Evolutionary conservation across 2,888 invertebrate species (phyloP).

Genomic region (Pogonocherus hispidulus): DNA sequence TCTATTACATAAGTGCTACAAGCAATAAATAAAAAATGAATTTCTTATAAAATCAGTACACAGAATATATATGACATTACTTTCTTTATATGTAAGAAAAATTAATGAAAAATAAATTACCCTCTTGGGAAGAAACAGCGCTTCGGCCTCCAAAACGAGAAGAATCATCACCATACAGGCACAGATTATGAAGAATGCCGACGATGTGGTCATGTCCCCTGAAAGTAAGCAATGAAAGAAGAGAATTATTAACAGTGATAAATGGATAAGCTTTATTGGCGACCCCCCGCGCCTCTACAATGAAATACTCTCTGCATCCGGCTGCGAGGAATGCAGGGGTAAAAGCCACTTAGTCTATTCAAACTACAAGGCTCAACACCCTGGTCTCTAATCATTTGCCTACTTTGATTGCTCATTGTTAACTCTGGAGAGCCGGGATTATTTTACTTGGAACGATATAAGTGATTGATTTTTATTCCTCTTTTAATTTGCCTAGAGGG

Average conservation of each 20-base stretch:
- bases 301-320: constrained; percentile 65
- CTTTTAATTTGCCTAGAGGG: neutral
- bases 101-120: constrained; percentile 56
- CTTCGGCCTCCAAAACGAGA: constrained; percentile 51
- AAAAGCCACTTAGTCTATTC: constrained; percentile 56
- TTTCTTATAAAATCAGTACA: too few relatives aligned
- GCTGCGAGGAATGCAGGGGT: constrained; percentile 62
- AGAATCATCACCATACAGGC: constrained; percentile 47
- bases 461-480: neutral
- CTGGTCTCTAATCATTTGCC: constrained; percentile 45
- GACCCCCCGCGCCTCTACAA: constrained; percentile 61
- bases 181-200: constrained; percentile 51
- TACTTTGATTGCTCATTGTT: constrained; percentile 45
- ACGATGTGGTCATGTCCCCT: constrained; percentile 56
- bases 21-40: too few relatives aligned
- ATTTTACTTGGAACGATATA: constrained; percentile 9
- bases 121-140: constrained; percentile 60
- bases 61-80: too few relatives aligned
- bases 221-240: constrained; percentile 39
- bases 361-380: constrained; percentile 33
- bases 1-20: too few relatives aligned
- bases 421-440: constrained; percentile 30
- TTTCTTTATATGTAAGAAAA: too few relatives aligned
- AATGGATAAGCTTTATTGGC: constrained; percentile 62
- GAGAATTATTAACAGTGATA: constrained; percentile 60